phyloP scores from a whole-genome alignment of 1,140 invertebrate genomes.

The Phymastichus coffea region DNA sequence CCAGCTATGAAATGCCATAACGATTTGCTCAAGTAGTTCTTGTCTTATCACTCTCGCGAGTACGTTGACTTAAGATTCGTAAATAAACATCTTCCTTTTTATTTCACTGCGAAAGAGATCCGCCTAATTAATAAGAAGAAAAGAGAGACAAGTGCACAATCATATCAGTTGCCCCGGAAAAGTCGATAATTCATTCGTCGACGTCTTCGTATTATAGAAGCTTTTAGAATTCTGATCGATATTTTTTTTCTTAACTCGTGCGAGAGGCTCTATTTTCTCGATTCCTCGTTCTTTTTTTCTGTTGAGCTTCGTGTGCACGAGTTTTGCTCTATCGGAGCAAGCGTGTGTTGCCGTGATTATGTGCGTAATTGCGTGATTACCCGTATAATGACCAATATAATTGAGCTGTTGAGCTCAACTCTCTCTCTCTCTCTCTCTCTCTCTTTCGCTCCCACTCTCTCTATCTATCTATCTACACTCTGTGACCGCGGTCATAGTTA shows the following conservation, averaged over 20 bases:
- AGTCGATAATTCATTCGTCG: constrained; percentile 9
- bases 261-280: background rate
- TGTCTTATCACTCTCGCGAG: too few relatives aligned
- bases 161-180: background rate
- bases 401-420: constrained; percentile 18
- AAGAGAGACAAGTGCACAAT: background rate
- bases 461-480: too few relatives aligned
- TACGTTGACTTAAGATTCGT: too few relatives aligned
- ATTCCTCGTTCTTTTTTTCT: background rate
- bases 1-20: too few relatives aligned
- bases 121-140: too few relatives aligned
- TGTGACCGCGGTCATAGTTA: background rate
- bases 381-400: constrained; percentile 25
- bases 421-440: too few relatives aligned
- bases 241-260: background rate
- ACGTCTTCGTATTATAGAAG: background rate
- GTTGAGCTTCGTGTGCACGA: background rate
- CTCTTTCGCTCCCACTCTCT: too few relatives aligned
- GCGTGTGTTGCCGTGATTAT: constrained; percentile 10
- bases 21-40: too few relatives aligned
- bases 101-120: too few relatives aligned
- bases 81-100: too few relatives aligned
- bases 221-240: too few relatives aligned
- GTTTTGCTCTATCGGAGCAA: background rate
- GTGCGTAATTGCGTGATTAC: constrained; percentile 25